These are phyloP conservation scores for Oedothorax gibbosus DNA, from an alignment of 1,140 invertebrate genomes.

Conservation along the genomic window DNA sequence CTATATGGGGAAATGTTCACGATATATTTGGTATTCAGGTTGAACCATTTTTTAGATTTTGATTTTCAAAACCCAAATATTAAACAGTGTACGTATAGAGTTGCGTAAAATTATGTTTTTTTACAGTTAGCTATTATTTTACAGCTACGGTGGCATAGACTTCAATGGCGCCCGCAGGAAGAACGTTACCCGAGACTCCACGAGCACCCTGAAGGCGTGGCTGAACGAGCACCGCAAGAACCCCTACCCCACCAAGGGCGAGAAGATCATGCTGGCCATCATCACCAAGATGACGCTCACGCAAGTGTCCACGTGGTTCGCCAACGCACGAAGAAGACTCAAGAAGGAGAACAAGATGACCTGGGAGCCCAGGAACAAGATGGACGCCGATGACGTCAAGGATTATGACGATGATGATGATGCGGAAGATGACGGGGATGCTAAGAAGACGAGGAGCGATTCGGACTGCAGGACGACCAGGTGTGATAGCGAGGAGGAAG, in stretches of 20 bases:
- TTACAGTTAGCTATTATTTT: neutral
- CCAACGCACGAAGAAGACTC: slow-evolving; percentile 71
- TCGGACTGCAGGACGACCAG: slow-evolving; percentile 7
- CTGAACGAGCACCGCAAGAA: slow-evolving; percentile 90
- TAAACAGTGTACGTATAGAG: too few species aligned
- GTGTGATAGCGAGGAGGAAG: slow-evolving; percentile 52
- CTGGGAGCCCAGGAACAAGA: slow-evolving; percentile 70
- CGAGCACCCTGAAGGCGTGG: slow-evolving; percentile 95
- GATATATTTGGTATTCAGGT: too few species aligned
- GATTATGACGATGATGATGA: slow-evolving; percentile 68
- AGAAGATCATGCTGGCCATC: slow-evolving; percentile 75
- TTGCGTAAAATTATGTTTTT: too few species aligned
- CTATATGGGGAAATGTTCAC: too few species aligned
- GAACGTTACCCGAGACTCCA: slow-evolving; percentile 97
- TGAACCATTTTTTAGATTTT: too few species aligned
- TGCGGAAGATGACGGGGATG: slow-evolving; percentile 31
- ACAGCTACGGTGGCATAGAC: slow-evolving; percentile 48
- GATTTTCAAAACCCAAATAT: too few species aligned
- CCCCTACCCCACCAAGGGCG: slow-evolving; percentile 75
- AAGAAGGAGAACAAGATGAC: slow-evolving; percentile 77
- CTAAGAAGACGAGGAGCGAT: slow-evolving; percentile 26
- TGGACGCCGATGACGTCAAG: slow-evolving; percentile 64
- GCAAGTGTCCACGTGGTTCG: slow-evolving; percentile 76
- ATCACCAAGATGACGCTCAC: slow-evolving; percentile 76
- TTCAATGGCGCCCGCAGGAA: slow-evolving; percentile 75